These are phyloP conservation scores for Acanthococcus lagerstroemiae DNA, from an alignment of 2,888 invertebrate species.

Conservation along the genomic window DNA sequence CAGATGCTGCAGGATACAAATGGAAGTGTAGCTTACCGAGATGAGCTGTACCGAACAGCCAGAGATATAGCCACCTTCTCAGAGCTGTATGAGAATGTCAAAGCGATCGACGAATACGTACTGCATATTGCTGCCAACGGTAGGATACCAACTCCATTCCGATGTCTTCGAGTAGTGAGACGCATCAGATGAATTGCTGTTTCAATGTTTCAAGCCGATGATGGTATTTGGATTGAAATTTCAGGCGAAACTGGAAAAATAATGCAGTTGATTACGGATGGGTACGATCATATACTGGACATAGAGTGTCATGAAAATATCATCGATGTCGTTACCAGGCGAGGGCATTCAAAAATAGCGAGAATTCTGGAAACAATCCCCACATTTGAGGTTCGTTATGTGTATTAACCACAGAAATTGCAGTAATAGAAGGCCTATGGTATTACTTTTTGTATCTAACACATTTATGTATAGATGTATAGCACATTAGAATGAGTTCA, in stretches of 20 bases:
- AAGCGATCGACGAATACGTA: constrained; percentile 71
- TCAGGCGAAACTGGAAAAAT: constrained; percentile 55
- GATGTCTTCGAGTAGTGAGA: no score
- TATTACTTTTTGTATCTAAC: no score
- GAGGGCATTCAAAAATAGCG: constrained; percentile 57
- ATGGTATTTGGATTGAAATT: no score
- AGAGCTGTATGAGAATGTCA: constrained; percentile 64
- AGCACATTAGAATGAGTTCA: no score
- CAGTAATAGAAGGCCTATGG: no score
- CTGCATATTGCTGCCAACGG: constrained; percentile 68
- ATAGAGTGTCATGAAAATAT: constrained; percentile 58
- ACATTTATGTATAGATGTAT: no score
- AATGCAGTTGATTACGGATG: constrained; percentile 62
- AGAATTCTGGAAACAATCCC: constrained; percentile 47
- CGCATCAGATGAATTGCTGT: no score
- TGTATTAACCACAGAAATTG: no score
- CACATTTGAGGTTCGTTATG: constrained; percentile 32
- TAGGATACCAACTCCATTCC: no score
- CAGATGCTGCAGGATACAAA: constrained; percentile 70
- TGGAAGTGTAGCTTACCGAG: constrained; percentile 68
- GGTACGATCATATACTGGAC: constrained; percentile 78
- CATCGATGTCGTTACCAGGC: constrained; percentile 56
- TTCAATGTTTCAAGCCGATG: no score
- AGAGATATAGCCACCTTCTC: constrained; percentile 75
- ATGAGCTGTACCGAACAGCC: constrained; percentile 77